Evolutionary conservation across 2,113 vertebrate species (phyloP), one percentile per base, ranked within the genome.

Genomic region (Alaudala cheleensis): DNA sequence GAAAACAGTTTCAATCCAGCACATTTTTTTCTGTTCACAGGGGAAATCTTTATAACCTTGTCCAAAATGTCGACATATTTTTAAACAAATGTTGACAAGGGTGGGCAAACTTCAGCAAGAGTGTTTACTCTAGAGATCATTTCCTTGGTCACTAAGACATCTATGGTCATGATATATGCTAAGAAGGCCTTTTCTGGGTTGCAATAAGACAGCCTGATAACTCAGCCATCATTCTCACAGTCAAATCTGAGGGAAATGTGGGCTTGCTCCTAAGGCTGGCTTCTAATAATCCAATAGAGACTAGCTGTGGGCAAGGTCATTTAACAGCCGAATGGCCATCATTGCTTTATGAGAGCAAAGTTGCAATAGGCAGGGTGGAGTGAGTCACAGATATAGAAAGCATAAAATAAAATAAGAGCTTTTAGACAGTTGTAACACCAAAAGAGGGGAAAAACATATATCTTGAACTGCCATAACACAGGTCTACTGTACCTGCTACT

Each of bases 281-380:
- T 83, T 92, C 67, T 78, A 82, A 94, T 66, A 92, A 82, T 70
- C 65, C 80, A 79, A 26, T 25, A 64, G 77, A 95, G 65, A 81
- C 64, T 92, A 83, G 86, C 95, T 96, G 67, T 90, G 61, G 88
- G 90, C 94, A 95, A 96, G 88, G 94, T 92, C 92, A 79, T 96
- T 93, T 95, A 88, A 74, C 82, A 95, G 57, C 64, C 0, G 7
- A 86, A 61, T 57, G 62, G 47, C 51, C 74, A 70, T 94, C 90
- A 56, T 33, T 81, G 49, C 60, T 90, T 84, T 94, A 33, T 3
- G 12, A 81, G 56, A 78, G 34, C 15, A 25, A 88, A 87, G 66
- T 58, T 71, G 51, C 86, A 94, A 86, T 11, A 67, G 26, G 20
- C 31, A 79, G 47, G 44, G 56, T 74, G 51, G 23, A 81, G 22